A percentile compares a stretch with the other conserved stretches of the same genome.
phyloP scores from a whole-genome alignment of 2,888 invertebrate genomes.

The Synergus laeviventris region DNA sequence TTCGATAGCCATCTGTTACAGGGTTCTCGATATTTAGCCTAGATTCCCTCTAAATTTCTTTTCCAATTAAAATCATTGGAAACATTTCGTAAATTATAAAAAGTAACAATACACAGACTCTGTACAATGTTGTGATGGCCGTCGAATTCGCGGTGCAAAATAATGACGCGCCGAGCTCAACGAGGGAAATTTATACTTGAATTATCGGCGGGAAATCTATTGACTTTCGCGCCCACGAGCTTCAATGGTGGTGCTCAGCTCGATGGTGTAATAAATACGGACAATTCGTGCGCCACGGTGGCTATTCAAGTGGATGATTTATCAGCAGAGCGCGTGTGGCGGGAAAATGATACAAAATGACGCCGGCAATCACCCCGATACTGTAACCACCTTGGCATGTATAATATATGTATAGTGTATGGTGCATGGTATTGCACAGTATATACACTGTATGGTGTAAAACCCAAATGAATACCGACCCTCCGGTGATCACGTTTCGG shows the following conservation, averaged over 20 bases:
- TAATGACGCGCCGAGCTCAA: conserved; percentile 62
- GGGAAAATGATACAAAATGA: conserved; percentile 73
- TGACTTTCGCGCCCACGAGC: conserved; percentile 47
- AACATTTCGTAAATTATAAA: not conserved
- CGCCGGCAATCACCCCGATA: conserved; percentile 36
- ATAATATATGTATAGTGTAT: not conserved
- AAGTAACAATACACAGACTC: conserved; percentile 3
- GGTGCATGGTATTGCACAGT: not conserved
- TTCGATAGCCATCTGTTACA: not conserved
- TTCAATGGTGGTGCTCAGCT: conserved; percentile 42
- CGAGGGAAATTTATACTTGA: conserved; percentile 70
- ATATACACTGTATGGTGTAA: not conserved
- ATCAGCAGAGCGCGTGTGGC: conserved; percentile 69
- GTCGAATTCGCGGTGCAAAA: conserved; percentile 57
- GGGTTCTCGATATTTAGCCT: not conserved
- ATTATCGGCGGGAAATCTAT: conserved; percentile 64
- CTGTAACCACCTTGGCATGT: conserved; percentile 33
- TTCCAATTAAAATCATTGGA: not conserved
- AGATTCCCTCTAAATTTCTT: not conserved
- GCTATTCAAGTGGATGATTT: conserved; percentile 68
- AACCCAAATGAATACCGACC: not conserved
- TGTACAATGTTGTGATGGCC: not conserved
- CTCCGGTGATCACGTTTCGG: conserved; percentile 8
- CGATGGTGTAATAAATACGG: conserved; percentile 52
- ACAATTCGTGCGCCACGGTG: conserved; percentile 60